A percentile compares a stretch with the other conserved stretches of the same genome.
These are phyloP conservation scores for Alloscopus bannaensis DNA, from an alignment of 2,888 invertebrate species.

Conservation along the genomic window DNA sequence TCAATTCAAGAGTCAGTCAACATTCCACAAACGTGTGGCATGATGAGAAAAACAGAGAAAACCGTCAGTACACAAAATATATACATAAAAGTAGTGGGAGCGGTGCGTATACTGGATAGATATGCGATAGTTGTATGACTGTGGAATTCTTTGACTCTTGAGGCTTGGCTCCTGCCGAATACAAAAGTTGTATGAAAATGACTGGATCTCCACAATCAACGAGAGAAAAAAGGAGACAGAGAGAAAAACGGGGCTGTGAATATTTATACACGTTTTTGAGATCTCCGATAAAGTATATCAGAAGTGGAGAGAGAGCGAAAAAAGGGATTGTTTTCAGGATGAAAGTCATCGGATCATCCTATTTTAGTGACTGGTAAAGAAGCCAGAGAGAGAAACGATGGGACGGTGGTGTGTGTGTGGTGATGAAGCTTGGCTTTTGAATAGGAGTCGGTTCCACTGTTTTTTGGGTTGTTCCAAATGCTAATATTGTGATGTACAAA, in stretches of 20 bases:
- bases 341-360: not conserved
- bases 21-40: constrained; percentile 68
- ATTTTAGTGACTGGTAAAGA: not conserved
- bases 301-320: not conserved
- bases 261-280: no score
- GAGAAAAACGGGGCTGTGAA: no score
- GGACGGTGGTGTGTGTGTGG: constrained; percentile 1
- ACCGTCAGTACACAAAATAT: constrained; percentile 6
- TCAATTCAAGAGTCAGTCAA: constrained; percentile 28
- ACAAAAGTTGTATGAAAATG: not conserved
- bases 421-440: no score
- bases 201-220: no score
- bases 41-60: no score
- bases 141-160: constrained; percentile 9
- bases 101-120: not conserved
- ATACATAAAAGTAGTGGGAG: not conserved
- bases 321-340: not conserved
- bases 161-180: constrained; percentile 62
- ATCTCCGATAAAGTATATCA: no score
- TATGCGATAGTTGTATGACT: not conserved
- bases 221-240: no score
- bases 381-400: constrained; percentile 1
- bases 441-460: no score
- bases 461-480: no score
- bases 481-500: no score